These are phyloP conservation scores for Anagyrus pseudococci DNA, from an alignment of 2,888 invertebrate genomes.

Conservation along the genomic window DNA sequence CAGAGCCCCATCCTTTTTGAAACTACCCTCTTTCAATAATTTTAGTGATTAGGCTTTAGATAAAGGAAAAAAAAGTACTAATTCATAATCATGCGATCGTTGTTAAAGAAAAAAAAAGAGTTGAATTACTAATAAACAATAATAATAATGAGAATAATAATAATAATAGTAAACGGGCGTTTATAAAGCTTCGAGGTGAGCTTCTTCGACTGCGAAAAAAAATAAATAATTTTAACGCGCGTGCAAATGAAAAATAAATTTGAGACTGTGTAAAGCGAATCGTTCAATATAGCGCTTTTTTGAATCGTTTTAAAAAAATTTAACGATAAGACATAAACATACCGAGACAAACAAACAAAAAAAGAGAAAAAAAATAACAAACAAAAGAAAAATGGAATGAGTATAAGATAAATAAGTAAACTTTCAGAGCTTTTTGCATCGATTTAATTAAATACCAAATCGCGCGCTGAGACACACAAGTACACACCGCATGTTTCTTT, in stretches of 20 bases:
- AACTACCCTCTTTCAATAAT: slow-evolving; percentile 9
- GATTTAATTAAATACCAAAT: slow-evolving; percentile 13
- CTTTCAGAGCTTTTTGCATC: slow-evolving; percentile 29
- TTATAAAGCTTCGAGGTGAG: not conserved
- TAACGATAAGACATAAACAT: slow-evolving; percentile 2
- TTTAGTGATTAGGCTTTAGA: slow-evolving; percentile 15
- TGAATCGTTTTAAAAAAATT: slow-evolving; percentile 20
- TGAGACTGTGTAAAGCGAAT: slow-evolving; percentile 35
- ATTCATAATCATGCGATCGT: not conserved
- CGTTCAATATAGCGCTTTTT: slow-evolving; percentile 27
- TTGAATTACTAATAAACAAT: not conserved
- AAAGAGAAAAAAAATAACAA: slow-evolving; percentile 1
- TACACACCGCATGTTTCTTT: slow-evolving; percentile 5
- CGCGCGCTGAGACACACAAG: slow-evolving; percentile 5
- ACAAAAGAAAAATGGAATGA: not conserved
- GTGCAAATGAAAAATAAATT: slow-evolving; percentile 11
- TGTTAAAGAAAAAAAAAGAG: not conserved
- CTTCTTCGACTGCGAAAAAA: slow-evolving; percentile 6
- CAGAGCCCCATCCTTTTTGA: no score
- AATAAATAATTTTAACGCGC: slow-evolving; percentile 14
- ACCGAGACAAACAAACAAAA: slow-evolving; percentile 1
- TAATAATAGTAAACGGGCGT: no score
- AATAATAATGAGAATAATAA: not conserved
- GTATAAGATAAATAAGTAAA: not conserved
- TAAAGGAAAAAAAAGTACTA: not conserved